Evolutionary conservation across 2,797 vertebrate genomes (phyloP), one percentile per base, ranked within the genome.

Genomic region (Calcarius lapponicus): DNA sequence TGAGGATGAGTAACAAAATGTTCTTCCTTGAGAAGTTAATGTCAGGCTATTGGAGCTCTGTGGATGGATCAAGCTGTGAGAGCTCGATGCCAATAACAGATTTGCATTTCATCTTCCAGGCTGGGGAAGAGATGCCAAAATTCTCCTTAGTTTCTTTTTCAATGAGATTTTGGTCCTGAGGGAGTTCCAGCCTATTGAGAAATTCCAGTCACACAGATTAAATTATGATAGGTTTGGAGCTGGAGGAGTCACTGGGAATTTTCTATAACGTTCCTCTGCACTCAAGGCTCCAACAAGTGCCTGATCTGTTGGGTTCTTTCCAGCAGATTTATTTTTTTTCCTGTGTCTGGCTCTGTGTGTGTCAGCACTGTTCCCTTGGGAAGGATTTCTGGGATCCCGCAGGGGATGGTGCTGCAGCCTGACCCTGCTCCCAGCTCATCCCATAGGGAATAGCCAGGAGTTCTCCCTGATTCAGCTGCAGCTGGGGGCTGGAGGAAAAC

Each of bases 11-110:
- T 94, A 92, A 90, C 91, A 94, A 87, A 96, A 88, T 85, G 94
- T 93, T 97, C 95, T 93, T 92, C 76, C 91, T 94, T 56, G 80
- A 83, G 91, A 88, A 92, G 81, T 95, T 96, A 86, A 93, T 96
- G 93, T 88, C 87, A 90, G 85, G 83, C 72, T 80, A 86, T 78
- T 86, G 85, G 85, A 96, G 89, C 87, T 91, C 71, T 43, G 83
- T 88, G 92, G 92, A 86, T 92, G 26, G 42, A 90, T 89, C 90
- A 92, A 94, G 92, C 94, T 94, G 95, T 85, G 91, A 91, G 70
- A 94, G 82, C 91, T 80, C 1, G 31, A 80, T 93, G 92, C 93
- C 95, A 95, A 69, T 92, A 96, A 85, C 75, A 72, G 81, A 95
- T 95, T 96, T 96, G 92, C 90, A 94, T 92, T 95, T 96, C 84